Percentiles rank a stretch among this genome's conserved stretches.
Conservation (phyloP, 2,797 vertebrate species). For the Nothura maculosa region DNA sequence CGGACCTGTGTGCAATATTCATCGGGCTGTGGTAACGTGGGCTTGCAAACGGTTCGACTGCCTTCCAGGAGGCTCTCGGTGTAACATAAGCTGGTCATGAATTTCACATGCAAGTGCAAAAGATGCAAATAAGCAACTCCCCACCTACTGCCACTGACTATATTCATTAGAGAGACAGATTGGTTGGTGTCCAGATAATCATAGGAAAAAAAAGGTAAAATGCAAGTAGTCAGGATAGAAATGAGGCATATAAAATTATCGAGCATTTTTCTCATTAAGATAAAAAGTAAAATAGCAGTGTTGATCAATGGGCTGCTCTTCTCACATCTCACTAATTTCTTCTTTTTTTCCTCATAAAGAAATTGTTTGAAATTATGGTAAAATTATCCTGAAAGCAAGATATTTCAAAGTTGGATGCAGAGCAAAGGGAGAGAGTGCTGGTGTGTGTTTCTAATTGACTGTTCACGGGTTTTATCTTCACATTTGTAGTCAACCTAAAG, state of each 20-base stretch:
- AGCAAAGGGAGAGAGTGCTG: fast-evolving
- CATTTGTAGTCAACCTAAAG: fast-evolving
- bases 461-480: fast-evolving
- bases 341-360: neutral
- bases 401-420: neutral
- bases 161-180: constrained; percentile 55
- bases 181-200: neutral
- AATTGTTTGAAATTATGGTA: neutral
- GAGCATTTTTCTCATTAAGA: constrained; percentile 22
- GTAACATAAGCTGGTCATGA: constrained; percentile 47
- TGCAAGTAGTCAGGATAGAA: constrained; percentile 32
- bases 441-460: fast-evolving
- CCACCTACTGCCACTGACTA: constrained; percentile 15
- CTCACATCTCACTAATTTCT: neutral
- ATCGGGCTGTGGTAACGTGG: neutral
- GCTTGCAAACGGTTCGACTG: constrained; percentile 35
- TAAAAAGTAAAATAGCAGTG: neutral
- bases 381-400: too few species aligned
- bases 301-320: neutral
- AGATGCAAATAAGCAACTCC: constrained; percentile 47
- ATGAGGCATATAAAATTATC: constrained; percentile 31
- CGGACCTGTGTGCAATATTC: neutral
- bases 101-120: constrained; percentile 70
- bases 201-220: constrained; percentile 11
- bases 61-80: constrained; percentile 53